Evolutionary conservation across 2,113 vertebrate species (phyloP), one percentile per base, ranked within the genome.

Genomic region (Ictalurus punctatus): DNA sequence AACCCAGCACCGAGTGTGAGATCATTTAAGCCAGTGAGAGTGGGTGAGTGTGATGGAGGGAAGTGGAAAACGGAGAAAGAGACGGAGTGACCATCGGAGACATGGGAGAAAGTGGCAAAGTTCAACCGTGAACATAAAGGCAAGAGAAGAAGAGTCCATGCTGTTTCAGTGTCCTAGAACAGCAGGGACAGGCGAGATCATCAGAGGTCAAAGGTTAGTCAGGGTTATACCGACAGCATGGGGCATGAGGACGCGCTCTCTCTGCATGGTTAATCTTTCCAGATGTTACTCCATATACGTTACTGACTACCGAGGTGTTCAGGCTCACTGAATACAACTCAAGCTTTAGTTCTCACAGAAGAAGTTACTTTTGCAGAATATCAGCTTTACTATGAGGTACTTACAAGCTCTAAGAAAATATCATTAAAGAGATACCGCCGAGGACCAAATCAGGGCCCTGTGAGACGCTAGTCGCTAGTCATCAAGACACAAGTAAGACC

Each of bases 251-350:
- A 30, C 92, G 85, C 0, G 69, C 80, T 83, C 91, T 84, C 91
- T 30, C 76, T 88, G 89, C 89, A 92, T 90, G 87, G 91, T 89
- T 91, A 92, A 94, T 89, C 90, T 88, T 92, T 87, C 89, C 91
- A 94, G 92, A 94, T 94, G 94, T 94, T 94, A 88, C 93, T 93
- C 90, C 92, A 71, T 74, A 25, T 93, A 90, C 86, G 91, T 91
- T 74, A 54, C 61, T 19, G 61, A 87, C 76, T 87, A 17, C 27
- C 80, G 85, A 27, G 37, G 23, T 27, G 85, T 61, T 86, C 34
- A 48, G 74, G 23, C 34, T 86, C 85, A 78, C 71, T 86, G 85
- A 61, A n/a, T n/a, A 30, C 59, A 65, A 48, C 25, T 87, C 63
- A 74, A 88, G 79, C 80, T 44, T 73, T 48, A 23, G 80, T n/a